These are phyloP conservation scores for Oryctolagus cuniculus DNA, from an alignment of 2,113 vertebrate genomes.

Conservation along the genomic window DNA sequence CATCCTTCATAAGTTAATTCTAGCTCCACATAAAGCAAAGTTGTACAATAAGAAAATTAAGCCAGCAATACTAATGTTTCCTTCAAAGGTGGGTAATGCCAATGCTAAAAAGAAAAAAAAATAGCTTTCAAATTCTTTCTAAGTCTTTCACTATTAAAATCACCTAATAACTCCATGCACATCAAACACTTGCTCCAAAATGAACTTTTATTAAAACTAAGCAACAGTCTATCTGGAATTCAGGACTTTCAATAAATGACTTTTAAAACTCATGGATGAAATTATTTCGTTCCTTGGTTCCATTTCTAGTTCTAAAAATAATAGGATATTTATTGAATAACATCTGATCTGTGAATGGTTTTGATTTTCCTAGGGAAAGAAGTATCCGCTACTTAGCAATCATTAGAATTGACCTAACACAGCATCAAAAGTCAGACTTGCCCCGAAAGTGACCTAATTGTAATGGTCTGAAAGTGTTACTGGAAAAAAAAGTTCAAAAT, in stretches of 20 bases:
- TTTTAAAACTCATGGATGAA: conserved; percentile 47
- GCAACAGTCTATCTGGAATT: conserved; percentile 32
- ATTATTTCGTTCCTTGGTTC: conserved; percentile 51
- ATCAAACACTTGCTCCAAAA: background rate
- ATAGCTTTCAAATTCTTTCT: background rate
- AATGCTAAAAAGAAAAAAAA: background rate
- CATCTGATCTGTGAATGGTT: conserved; percentile 60
- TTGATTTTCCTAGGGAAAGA: conserved; percentile 69
- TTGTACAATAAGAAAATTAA: conserved; percentile 10
- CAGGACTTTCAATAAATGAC: conserved; percentile 48
- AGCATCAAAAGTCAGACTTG: conserved; percentile 25
- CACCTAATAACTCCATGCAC: background rate
- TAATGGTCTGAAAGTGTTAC: conserved; percentile 48
- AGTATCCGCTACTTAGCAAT: conserved; percentile 25
- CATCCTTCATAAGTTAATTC: conserved; percentile 28
- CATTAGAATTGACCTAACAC: conserved; percentile 42
- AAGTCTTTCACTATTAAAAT: conserved; percentile 40
- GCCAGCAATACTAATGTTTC: background rate
- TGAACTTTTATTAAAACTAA: conserved; percentile 45
- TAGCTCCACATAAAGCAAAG: conserved; percentile 44
- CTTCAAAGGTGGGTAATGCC: conserved; percentile 2
- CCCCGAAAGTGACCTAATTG: conserved; percentile 48
- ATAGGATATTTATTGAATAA: conserved; percentile 41
- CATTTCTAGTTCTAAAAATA: conserved; percentile 65
- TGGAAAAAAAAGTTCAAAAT: conserved; percentile 33